Evolutionary conservation across 2,113 vertebrate genomes (phyloP).

Genomic region (Candoia aspera): DNA sequence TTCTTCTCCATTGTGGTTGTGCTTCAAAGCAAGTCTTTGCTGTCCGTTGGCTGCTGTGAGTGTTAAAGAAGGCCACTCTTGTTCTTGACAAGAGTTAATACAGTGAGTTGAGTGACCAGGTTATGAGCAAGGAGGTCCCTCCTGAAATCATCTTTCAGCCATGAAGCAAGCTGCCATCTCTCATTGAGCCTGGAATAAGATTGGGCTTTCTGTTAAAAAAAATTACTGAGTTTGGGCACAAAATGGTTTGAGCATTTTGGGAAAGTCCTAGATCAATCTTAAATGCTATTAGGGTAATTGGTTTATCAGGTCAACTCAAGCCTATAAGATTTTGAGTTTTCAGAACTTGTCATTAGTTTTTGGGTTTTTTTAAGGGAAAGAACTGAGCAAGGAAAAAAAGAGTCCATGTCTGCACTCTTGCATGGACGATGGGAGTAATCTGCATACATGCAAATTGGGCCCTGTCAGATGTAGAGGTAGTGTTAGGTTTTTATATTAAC

Average conservation of each 20-base stretch:
- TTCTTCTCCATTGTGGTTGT: neutral
- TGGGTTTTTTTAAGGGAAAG: neutral
- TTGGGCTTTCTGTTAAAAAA: neutral
- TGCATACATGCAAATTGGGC: neutral
- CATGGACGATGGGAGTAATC: neutral
- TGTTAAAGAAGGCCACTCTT: neutral
- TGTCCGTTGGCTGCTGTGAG: neutral
- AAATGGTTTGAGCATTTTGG: neutral
- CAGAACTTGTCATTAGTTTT: no score
- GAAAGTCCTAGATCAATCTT: neutral
- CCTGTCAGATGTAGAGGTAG: neutral
- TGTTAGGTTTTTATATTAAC: neutral
- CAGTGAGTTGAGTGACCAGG: no score
- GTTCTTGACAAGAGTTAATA: neutral
- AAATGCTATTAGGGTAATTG: neutral
- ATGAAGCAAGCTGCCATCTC: neutral
- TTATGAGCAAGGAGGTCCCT: neutral
- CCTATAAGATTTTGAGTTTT: no score
- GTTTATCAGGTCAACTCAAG: neutral
- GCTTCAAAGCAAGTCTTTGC: neutral
- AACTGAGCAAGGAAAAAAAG: neutral
- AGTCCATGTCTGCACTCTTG: neutral
- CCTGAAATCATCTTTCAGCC: neutral
- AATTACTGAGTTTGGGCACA: neutral
- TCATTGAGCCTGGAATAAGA: neutral